Evolutionary conservation across 2,888 invertebrate genomes (phyloP), one percentile per base, ranked within the genome.

Genomic region (Dryobota labecula): DNA sequence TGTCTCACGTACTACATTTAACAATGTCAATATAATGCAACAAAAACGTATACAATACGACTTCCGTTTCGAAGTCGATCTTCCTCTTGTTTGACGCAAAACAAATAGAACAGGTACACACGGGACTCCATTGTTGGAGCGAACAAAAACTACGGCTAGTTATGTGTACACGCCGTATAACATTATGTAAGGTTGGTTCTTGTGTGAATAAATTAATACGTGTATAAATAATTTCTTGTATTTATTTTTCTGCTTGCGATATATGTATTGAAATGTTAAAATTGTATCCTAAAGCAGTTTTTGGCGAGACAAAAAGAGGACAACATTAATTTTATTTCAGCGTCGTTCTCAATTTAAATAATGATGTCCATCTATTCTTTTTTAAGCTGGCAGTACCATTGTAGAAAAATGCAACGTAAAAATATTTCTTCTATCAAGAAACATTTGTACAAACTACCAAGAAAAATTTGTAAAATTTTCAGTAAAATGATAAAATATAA

Each of bases 61-160:
- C 88, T 91, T 91, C 91, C 91, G 88, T 74, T 84, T 75, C 78
- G 62, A 79, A 83, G 88, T 86, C 87, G 73, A 87, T 88, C 83
- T 89, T 88, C 85, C 82, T 86, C 84, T 82, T 86, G 84, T 85
- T 84, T 80, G 84, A 83, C 76, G 86, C 85, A 85, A 87, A 88
- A 87, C 88, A 88, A 90, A 86, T 87, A 84, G 87, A 85, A 87
- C 86, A 85, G 86, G 87, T 87, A 87, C 84, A 78, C 86, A 82
- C 64, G 76, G 78, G 77, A 78, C 62, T 56, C 53, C 57, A 88
- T 90, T 90, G 92, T 91, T 85, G 65, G 57, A 51, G n/a, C 41
- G 68, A 84, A 88, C 83, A 88, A 86, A 87, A 81, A 82, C 66
- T 67, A 63, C 58, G 67, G 57, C 68, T 77, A 69, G 65, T 71